phyloP scores from a whole-genome alignment of 2,888 invertebrate species.

The Malacosoma neustria region DNA sequence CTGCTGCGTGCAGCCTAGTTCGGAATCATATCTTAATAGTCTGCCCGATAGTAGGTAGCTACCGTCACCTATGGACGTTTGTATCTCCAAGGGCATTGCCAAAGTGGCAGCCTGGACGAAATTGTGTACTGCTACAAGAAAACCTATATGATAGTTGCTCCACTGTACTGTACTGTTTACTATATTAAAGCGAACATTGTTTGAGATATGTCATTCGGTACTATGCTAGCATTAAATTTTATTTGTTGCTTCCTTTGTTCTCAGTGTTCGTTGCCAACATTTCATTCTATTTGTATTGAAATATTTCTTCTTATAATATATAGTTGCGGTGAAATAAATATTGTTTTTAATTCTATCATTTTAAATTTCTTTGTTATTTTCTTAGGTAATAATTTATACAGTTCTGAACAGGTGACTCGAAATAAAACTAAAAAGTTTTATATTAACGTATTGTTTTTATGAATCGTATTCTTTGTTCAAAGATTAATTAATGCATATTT shows the following conservation, averaged over 20 bases:
- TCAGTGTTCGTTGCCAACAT: conserved; percentile 31
- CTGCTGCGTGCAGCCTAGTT: too few relatives aligned
- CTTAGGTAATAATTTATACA: not conserved
- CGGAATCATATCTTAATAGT: too few relatives aligned
- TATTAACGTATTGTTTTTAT: not conserved
- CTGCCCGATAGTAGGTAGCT: too few relatives aligned
- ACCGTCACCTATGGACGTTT: not conserved
- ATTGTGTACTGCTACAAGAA: not conserved
- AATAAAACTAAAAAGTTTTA: not conserved
- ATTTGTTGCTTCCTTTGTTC: not conserved
- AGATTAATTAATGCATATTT: too few relatives aligned
- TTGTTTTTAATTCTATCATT: conserved; percentile 22
- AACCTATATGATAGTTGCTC: not conserved
- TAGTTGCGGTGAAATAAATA: conserved; percentile 29
- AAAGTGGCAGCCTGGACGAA: not conserved
- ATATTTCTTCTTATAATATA: conserved; percentile 28
- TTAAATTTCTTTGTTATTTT: conserved; percentile 11
- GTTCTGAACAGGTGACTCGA: not conserved
- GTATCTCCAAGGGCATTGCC: not conserved
- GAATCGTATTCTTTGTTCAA: not conserved
- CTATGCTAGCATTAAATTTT: not conserved
- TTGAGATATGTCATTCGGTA: not conserved
- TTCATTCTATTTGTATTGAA: conserved; percentile 37
- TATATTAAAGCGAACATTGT: not conserved
- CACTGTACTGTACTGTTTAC: not conserved